Conservation (phyloP, 2,113 vertebrate genomes). For the Motacilla tschutschensis region DNA sequence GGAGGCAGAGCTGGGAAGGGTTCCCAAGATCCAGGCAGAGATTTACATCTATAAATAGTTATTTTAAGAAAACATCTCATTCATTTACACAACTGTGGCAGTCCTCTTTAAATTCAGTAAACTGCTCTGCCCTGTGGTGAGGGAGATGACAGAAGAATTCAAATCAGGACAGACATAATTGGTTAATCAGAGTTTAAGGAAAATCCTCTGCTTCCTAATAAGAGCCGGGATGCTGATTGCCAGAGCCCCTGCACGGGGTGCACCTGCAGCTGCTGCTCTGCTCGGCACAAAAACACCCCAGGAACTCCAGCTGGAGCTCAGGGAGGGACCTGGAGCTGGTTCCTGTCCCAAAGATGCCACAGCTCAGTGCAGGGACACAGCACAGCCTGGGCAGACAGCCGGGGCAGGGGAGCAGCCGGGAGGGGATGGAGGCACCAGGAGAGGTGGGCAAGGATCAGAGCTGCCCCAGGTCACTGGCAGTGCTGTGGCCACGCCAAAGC, state of each 20-base stretch:
- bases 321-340: background rate
- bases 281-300: rapidly evolving
- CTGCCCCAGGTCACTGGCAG: background rate
- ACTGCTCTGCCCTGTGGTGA: slow-evolving; percentile 2
- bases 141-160: background rate
- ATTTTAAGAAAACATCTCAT: slow-evolving; percentile 47
- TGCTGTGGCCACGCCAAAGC: background rate
- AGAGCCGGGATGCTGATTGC: background rate
- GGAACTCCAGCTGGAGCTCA: background rate
- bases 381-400: rapidly evolving
- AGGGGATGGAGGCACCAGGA: background rate
- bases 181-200: slow-evolving; percentile 40
- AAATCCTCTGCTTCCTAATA: background rate
- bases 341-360: background rate
- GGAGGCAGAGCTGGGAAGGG: background rate
- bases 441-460: background rate
- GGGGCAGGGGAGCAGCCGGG: background rate
- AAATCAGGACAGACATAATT: background rate
- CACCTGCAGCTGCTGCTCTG: background rate
- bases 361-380: background rate
- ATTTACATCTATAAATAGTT: slow-evolving; percentile 40
- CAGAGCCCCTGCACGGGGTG: background rate
- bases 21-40: slow-evolving; percentile 9
- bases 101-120: slow-evolving; percentile 5
- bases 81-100: slow-evolving; percentile 18